These are phyloP conservation scores for Phylloscopus collybita DNA, from an alignment of 2,797 vertebrate genomes.

Conservation along the genomic window DNA sequence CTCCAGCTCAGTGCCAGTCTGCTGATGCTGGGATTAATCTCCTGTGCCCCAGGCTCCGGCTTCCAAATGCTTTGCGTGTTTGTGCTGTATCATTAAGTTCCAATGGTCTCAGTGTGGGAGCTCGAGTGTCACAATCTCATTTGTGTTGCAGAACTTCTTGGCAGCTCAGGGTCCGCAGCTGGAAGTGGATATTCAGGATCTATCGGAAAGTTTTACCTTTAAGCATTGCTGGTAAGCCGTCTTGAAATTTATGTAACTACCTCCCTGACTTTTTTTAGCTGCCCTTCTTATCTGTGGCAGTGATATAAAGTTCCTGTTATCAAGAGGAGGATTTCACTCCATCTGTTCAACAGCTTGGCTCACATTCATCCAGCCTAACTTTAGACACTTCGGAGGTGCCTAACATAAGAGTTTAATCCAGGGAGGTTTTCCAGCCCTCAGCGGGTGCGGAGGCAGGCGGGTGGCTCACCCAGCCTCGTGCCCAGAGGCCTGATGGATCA, in stretches of 20 bases:
- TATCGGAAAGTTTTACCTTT: conserved; percentile 34
- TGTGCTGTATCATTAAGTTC: not conserved
- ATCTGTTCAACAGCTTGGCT: conserved; percentile 71
- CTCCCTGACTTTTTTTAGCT: conserved; percentile 67
- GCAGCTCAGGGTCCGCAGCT: not conserved
- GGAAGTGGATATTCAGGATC: not conserved
- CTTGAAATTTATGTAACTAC: conserved; percentile 51
- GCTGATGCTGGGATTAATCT: not conserved
- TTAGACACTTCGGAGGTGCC: conserved; percentile 56
- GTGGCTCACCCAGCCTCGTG: not conserved
- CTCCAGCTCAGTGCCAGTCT: not conserved
- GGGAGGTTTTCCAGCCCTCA: not conserved
- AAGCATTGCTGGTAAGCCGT: conserved; percentile 28
- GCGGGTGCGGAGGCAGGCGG: fast-evolving
- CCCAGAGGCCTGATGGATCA: fast-evolving
- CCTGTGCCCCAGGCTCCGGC: not conserved
- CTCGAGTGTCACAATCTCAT: not conserved
- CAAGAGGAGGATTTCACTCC: conserved; percentile 70
- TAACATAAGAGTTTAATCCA: conserved; percentile 44
- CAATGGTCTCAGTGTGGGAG: not conserved
- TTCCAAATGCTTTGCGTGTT: not conserved
- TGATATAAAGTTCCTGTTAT: conserved; percentile 67
- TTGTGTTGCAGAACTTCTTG: not conserved
- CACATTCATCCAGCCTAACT: conserved; percentile 64
- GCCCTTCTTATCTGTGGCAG: conserved; percentile 66